Conservation (phyloP, 2,797 vertebrate species). For the Ficedula albicollis region DNA sequence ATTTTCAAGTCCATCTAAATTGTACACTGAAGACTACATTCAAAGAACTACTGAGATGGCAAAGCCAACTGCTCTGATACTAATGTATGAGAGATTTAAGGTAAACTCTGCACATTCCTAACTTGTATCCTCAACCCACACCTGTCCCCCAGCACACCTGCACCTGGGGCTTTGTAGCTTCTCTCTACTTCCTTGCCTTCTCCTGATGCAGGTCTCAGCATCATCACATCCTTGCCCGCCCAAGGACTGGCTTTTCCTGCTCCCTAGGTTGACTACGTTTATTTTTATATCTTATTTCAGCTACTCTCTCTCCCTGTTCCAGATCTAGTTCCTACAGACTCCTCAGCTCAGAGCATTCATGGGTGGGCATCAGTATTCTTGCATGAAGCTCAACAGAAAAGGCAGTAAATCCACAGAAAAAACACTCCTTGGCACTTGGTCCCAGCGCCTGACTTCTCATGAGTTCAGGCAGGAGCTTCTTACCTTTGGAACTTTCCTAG, state of each 20-base stretch:
- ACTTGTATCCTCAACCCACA: background rate
- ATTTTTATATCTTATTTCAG: background rate
- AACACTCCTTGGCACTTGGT: background rate
- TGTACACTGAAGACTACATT: accelerated
- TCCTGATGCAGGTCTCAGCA: background rate
- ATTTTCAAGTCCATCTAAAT: background rate
- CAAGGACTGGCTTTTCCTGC: accelerated
- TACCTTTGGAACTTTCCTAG: background rate
- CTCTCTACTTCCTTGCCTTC: background rate
- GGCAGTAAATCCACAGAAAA: background rate
- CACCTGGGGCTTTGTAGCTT: accelerated
- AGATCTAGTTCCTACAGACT: background rate
- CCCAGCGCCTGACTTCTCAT: background rate
- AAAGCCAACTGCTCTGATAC: background rate
- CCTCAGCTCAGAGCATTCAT: background rate
- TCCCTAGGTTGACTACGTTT: accelerated
- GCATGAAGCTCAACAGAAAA: background rate
- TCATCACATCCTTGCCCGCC: background rate
- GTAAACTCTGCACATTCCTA: background rate
- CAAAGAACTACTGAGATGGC: background rate
- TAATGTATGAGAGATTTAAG: background rate
- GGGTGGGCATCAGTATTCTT: no score
- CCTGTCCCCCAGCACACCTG: background rate
- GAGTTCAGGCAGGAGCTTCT: background rate
- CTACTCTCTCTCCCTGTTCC: background rate